These are phyloP conservation scores for Hypomecis punctinalis DNA, from an alignment of 2,888 invertebrate species.

Conservation along the genomic window DNA sequence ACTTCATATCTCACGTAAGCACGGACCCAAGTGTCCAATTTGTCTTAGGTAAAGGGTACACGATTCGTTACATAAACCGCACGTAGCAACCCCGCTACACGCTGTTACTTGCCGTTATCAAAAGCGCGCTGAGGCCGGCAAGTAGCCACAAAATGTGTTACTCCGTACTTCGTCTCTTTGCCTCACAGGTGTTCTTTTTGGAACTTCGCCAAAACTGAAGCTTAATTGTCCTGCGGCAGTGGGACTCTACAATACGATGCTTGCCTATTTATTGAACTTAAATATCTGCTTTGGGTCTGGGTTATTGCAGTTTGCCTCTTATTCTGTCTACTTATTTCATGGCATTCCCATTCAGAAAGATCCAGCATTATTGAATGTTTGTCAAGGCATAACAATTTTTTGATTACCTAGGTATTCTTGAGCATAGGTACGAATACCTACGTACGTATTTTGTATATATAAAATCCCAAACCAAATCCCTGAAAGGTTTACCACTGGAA, in stretches of 20 bases:
- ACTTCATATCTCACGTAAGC: conserved; percentile 25
- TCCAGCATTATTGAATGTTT: no score
- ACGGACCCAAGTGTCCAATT: conserved; percentile 28
- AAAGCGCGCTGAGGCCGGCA: conserved; percentile 32
- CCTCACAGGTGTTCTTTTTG: conserved; percentile 44
- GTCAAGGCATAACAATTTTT: no score
- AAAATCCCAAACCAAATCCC: no score
- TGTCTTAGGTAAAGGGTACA: conserved; percentile 30
- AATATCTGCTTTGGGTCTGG: no score
- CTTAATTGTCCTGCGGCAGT: conserved; percentile 40
- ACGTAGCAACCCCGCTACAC: conserved; percentile 25
- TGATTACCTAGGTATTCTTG: no score
- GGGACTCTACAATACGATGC: conserved; percentile 36
- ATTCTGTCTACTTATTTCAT: no score
- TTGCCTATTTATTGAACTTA: conserved; percentile 31
- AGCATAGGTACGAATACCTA: no score
- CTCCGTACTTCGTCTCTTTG: conserved; percentile 18
- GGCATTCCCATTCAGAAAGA: no score
- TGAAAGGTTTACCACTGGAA: no score
- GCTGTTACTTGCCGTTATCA: conserved; percentile 32
- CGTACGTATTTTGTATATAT: no score
- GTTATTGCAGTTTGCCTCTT: no score
- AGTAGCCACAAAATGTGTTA: conserved; percentile 42
- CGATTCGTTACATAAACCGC: conserved; percentile 27
- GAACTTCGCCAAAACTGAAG: conserved; percentile 36